A percentile compares a stretch with the other conserved stretches of the same genome.
Conservation (phyloP, 2,888 invertebrate genomes). For the Trichopria drosophilae region DNA sequence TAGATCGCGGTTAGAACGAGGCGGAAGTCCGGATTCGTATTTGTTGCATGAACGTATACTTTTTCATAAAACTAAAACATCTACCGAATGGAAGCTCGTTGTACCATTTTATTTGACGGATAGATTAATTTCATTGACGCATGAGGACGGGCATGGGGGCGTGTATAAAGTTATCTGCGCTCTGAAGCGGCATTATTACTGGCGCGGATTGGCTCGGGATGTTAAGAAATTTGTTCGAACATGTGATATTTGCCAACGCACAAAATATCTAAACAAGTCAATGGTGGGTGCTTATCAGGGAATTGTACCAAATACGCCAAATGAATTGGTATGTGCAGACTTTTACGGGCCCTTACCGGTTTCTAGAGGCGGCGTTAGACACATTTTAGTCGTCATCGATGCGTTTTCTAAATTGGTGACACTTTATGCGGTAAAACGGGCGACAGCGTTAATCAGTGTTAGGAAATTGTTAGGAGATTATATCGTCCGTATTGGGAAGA, state of each 20-base stretch:
- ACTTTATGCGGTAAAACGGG: not conserved
- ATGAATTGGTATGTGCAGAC: not conserved
- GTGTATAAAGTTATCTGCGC: too few relatives aligned
- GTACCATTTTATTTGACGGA: not conserved
- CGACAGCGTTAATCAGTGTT: not conserved
- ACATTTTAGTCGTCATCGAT: not conserved
- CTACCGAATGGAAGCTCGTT: not conserved
- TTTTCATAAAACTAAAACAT: too few relatives aligned
- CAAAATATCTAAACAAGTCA: not conserved
- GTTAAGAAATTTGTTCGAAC: not conserved
- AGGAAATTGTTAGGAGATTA: too few relatives aligned
- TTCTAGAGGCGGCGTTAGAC: not conserved
- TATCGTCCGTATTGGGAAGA: too few relatives aligned
- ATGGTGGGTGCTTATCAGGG: not conserved
- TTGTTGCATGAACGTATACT: too few relatives aligned
- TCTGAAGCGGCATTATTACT: not conserved
- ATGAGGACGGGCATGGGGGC: too few relatives aligned
- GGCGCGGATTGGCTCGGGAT: not conserved
- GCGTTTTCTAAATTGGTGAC: not conserved
- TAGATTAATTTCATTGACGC: not conserved
- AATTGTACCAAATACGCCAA: not conserved
- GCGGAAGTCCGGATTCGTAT: too few relatives aligned
- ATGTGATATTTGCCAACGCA: not conserved
- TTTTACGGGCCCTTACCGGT: not conserved
- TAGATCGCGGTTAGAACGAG: too few relatives aligned